Conservation (phyloP, 2,888 invertebrate genomes). For the Ennomos quercinarius region DNA sequence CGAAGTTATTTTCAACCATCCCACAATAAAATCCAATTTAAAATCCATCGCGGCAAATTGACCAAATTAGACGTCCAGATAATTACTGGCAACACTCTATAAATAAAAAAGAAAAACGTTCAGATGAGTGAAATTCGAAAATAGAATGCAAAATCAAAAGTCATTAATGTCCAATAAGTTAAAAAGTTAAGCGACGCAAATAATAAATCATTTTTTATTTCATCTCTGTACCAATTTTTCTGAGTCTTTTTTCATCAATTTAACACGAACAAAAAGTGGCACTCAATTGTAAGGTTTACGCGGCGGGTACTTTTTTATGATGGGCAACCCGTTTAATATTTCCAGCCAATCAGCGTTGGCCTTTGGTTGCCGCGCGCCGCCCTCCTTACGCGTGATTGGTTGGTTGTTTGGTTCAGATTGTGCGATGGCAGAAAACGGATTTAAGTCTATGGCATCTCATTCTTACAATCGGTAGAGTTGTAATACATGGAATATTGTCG, state of each 20-base stretch:
- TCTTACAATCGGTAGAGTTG: conserved; percentile 69
- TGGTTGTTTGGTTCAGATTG: conserved; percentile 70
- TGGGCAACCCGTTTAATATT: conserved; percentile 79
- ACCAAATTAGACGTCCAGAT: conserved; percentile 55
- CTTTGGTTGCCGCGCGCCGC: conserved; percentile 67
- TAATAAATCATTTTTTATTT: conserved; percentile 85
- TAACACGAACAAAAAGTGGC: conserved; percentile 82
- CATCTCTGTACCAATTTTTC: conserved; percentile 79
- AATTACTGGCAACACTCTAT: conserved; percentile 57
- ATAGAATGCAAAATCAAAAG: conserved; percentile 77
- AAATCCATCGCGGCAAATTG: conserved; percentile 46
- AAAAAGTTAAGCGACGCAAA: conserved; percentile 77
- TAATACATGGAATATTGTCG: conserved; percentile 35
- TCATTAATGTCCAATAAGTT: conserved; percentile 84
- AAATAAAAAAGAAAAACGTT: conserved; percentile 58
- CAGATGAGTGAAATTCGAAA: conserved; percentile 59
- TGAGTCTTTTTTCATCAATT: conserved; percentile 83
- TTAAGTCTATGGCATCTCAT: conserved; percentile 81
- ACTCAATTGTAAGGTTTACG: conserved; percentile 82
- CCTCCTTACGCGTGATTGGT: conserved; percentile 73
- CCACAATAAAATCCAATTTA: conserved; percentile 47
- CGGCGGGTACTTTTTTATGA: conserved; percentile 69
- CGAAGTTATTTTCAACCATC: conserved; percentile 34
- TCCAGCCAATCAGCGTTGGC: conserved; percentile 69
- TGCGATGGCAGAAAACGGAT: conserved; percentile 83